Conservation (phyloP, 2,113 vertebrate species). For the Mesitornis unicolor region DNA sequence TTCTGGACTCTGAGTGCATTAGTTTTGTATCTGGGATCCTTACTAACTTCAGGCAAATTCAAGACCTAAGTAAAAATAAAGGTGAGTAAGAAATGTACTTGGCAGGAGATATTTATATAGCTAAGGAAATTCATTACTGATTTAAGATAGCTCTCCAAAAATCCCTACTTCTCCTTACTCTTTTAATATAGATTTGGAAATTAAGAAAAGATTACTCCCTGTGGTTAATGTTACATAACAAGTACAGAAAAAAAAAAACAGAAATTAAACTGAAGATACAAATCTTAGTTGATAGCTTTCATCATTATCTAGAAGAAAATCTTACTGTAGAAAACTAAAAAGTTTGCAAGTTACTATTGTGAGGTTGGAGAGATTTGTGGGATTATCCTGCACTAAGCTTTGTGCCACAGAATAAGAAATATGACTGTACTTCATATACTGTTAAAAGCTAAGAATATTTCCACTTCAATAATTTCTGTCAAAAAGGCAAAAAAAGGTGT, state of each 20-base stretch:
- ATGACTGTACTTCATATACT: not conserved
- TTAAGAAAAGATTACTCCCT: not conserved
- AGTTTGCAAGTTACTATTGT: not conserved
- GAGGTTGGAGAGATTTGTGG: not conserved
- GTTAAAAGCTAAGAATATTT: not conserved
- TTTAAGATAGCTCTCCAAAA: not conserved
- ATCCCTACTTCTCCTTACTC: not conserved
- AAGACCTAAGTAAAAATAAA: slow-evolving; percentile 79
- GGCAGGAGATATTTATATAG: not conserved
- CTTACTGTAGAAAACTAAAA: not conserved
- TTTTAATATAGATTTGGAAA: not conserved
- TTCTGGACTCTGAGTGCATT: slow-evolving; percentile 88
- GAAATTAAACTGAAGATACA: not conserved
- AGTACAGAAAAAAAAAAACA: not conserved
- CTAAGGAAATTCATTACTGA: not conserved
- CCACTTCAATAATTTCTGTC: not conserved
- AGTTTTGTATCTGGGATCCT: slow-evolving; percentile 82
- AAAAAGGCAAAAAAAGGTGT: not conserved
- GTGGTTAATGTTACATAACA: not conserved
- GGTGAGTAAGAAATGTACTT: not conserved
- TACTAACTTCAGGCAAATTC: slow-evolving; percentile 75
- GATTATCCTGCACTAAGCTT: not conserved
- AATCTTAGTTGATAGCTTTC: not conserved
- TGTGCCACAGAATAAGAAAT: not conserved
- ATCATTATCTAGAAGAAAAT: not conserved